Base-by-base conservation (phyloP, 2,888 invertebrate species). In the Hemithea aestivaria region DNA sequence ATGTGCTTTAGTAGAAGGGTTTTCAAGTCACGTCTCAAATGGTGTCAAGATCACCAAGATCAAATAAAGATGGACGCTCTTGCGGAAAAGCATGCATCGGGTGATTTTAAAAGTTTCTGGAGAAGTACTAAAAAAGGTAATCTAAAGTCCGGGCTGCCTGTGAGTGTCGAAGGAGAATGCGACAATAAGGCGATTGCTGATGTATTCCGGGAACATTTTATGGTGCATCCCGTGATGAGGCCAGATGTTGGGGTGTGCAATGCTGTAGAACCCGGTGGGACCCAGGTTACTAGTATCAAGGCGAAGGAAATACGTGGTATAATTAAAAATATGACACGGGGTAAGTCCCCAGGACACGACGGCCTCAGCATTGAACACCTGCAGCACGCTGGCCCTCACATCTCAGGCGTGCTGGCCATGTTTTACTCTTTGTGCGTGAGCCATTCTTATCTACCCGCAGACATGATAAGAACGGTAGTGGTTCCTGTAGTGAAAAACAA, bases 261-360 rank as follows among this genome's bases (percentile, higher is more conserved):
- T 16, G 16, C 16, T 16, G 16, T 4, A 5, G 5, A 16, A 2
- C 16, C 5, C 16, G 5, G 16, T 16, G 16, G 16, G 16, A 16
- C 16, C 16, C 3, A 4, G 5, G 16, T 2, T 4, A 4, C 5
- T 16, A 16, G 3, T 16, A 5, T 16, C 2, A 16, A 5, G 5
- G 16, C 16, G 16, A 16, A 16, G 5, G 16, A 16, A 16, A 5
- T 16, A 16, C 3, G 3, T 16, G 16, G 3, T 16, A 16, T 16
- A 4, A 5, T 16, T 16, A 16, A 16, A 16, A 16, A 16, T 5
- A 16, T 16, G 16, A 16, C 16, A 5, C 2, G 41, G 5, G 54
- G 52, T 5, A 51, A 52, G 26, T 49, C 50, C 9, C 48, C 46
- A 2, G 53, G 53, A 3, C 43, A 47, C 10, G 51, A 49, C 10